A percentile compares a stretch with the other conserved stretches of the same genome.
phyloP scores from a whole-genome alignment of 2,113 vertebrate species.

The Heliornis fulica region DNA sequence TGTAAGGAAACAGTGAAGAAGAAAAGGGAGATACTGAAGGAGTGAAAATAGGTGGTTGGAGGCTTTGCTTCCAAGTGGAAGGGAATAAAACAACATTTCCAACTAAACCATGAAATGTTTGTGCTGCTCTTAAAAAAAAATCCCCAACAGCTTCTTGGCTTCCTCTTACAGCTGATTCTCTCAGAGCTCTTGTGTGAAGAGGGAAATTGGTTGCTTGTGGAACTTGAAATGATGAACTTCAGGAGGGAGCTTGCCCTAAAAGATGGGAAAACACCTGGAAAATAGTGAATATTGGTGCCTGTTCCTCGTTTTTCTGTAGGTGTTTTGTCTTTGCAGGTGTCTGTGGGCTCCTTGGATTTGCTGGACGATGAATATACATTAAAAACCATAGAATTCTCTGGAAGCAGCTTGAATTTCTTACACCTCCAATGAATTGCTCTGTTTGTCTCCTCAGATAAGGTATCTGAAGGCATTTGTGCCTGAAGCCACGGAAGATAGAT shows the following conservation, averaged over 20 bases:
- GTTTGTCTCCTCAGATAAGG: background rate
- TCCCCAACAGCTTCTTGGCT: background rate
- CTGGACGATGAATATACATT: too few species aligned
- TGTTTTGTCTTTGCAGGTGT: fast-evolving
- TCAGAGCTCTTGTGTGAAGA: background rate
- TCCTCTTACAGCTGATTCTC: background rate
- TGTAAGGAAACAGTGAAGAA: background rate
- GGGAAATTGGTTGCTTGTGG: fast-evolving
- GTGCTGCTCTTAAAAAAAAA: background rate
- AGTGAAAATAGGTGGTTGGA: background rate
- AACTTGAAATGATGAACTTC: background rate
- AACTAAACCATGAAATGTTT: background rate
- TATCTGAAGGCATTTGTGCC: conserved; percentile 4
- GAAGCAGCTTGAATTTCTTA: background rate
- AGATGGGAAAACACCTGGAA: background rate
- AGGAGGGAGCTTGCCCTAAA: background rate
- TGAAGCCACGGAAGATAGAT: background rate
- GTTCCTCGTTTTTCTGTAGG: fast-evolving
- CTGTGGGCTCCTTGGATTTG: background rate
- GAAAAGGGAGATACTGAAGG: background rate
- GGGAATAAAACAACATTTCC: background rate
- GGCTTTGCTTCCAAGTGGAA: background rate
- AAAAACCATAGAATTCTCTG: background rate
- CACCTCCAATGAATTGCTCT: background rate
- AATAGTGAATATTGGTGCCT: fast-evolving